Percentiles rank a stretch among this genome's conserved stretches.
phyloP scores from a whole-genome alignment of 2,113 vertebrate species.

The Nothoprocta pentlandii region DNA sequence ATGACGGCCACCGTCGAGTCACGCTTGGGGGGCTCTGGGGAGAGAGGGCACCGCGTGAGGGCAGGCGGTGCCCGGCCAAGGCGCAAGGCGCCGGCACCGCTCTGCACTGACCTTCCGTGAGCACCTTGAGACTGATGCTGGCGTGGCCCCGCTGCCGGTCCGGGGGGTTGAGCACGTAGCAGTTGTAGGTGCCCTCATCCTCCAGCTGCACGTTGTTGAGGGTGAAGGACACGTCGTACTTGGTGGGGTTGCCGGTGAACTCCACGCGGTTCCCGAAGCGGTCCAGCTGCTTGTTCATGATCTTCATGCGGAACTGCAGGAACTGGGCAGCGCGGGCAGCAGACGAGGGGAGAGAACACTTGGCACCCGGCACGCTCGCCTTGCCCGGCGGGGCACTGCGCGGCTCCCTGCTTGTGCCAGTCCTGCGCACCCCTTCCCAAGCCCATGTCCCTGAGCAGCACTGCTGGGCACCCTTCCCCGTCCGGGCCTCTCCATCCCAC shows the following conservation, averaged over 20 bases:
- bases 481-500: background rate
- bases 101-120: conserved; percentile 87
- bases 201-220: conserved; percentile 88
- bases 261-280: conserved; percentile 89
- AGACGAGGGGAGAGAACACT: background rate
- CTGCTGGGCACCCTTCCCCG: background rate
- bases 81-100: background rate
- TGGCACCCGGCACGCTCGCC: rapidly evolving
- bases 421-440: background rate
- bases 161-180: conserved; percentile 92
- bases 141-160: conserved; percentile 90
- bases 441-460: background rate
- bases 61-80: background rate
- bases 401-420: background rate
- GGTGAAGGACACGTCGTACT: conserved; percentile 91
- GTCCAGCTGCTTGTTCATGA: conserved; percentile 82
- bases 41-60: background rate
- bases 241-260: conserved; percentile 92
- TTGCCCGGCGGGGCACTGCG: background rate
- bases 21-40: conserved; percentile 88
- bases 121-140: conserved; percentile 84
- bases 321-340: conserved; percentile 75
- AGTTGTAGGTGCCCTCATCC: conserved; percentile 90
- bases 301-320: conserved; percentile 88
- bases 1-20: conserved; percentile 95